Percentiles rank a stretch among this genome's conserved stretches.
Evolutionary conservation across 2,113 vertebrate genomes (phyloP).

Genomic region (Sphyrna mokarran): DNA sequence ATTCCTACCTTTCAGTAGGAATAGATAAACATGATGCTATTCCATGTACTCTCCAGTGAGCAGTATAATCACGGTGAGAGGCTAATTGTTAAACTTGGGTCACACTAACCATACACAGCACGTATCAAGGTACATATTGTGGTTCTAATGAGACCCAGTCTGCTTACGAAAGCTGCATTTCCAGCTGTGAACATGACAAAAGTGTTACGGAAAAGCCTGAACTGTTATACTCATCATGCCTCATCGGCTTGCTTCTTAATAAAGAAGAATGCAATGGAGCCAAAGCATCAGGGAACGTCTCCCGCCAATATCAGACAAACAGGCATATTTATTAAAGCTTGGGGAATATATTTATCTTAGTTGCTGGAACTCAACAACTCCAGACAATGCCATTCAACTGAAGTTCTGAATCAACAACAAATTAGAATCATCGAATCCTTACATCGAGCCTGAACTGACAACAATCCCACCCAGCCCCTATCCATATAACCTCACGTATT

Average conservation of each 20-base stretch:
- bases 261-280: neutral
- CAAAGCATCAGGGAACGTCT: neutral
- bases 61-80: neutral
- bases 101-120: neutral
- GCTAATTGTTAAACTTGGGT: slow-evolving; percentile 15
- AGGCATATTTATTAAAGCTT: neutral
- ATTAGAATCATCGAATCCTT: neutral
- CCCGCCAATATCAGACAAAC: neutral
- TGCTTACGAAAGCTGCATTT: neutral
- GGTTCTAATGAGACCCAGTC: neutral
- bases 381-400: neutral
- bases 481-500: no score
- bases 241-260: slow-evolving; percentile 6
- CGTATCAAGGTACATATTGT: neutral
- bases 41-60: neutral
- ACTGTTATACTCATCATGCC: neutral
- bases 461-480: no score
- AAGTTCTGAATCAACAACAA: neutral
- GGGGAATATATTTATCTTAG: neutral
- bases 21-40: neutral
- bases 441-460: no score
- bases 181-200: neutral
- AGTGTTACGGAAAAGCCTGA: neutral
- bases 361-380: neutral
- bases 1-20: neutral